Conservation (phyloP, 2,113 vertebrate genomes). For the Ammodytes dubius region DNA sequence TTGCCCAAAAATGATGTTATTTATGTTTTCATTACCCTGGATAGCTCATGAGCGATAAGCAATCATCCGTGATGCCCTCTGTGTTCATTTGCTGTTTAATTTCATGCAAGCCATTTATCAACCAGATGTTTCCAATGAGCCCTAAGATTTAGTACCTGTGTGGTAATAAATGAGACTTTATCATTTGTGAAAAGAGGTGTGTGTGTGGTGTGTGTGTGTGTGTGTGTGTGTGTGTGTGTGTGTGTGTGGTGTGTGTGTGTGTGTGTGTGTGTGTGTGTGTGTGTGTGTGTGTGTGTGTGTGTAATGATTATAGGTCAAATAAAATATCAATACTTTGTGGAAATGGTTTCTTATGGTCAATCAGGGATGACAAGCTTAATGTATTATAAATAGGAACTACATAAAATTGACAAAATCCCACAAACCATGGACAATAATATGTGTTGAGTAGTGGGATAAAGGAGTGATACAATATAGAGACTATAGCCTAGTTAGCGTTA, state of each 20-base stretch:
- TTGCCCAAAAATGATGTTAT: slow-evolving; percentile 68
- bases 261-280: too few species aligned
- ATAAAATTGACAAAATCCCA: not conserved
- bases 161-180: slow-evolving; percentile 77
- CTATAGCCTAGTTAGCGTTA: too few species aligned
- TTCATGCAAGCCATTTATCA: slow-evolving; percentile 81
- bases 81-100: slow-evolving; percentile 78
- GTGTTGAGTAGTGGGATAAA: not conserved
- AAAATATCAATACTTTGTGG: slow-evolving; percentile 58
- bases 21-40: slow-evolving; percentile 62
- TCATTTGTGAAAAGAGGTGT: slow-evolving; percentile 71
- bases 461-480: too few species aligned
- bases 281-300: not conserved
- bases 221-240: too few species aligned
- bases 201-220: slow-evolving; percentile 1
- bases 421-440: not conserved
- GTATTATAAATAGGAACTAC: too few species aligned
- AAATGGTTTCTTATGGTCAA: slow-evolving; percentile 49
- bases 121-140: slow-evolving; percentile 80
- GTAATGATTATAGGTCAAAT: slow-evolving; percentile 69
- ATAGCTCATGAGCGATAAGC: slow-evolving; percentile 60
- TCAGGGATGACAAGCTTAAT: slow-evolving; percentile 8
- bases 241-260: slow-evolving; percentile 1
- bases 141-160: slow-evolving; percentile 76
- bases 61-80: slow-evolving; percentile 63